These are phyloP conservation scores for Hydrolagus affinis DNA, from an alignment of 2,113 vertebrate genomes.

Conservation along the genomic window DNA sequence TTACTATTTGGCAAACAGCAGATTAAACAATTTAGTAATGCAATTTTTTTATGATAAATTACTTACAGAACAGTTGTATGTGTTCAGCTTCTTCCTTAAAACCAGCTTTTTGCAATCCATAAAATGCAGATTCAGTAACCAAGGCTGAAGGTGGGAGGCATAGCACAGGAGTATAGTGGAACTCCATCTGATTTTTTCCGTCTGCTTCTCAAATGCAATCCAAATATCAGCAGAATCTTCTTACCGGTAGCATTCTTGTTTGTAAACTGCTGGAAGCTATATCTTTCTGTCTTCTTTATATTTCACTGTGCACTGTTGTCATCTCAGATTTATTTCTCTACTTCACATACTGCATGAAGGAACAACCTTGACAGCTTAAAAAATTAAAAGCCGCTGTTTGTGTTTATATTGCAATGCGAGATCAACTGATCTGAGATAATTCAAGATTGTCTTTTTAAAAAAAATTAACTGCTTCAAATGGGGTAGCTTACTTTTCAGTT, in stretches of 20 bases:
- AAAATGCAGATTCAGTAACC: not conserved
- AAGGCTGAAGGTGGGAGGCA: constrained; percentile 1
- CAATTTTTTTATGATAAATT: not conserved
- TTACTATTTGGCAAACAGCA: too few species aligned
- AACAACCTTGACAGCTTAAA: constrained; percentile 22
- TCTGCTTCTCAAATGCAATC: not conserved
- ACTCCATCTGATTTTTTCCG: constrained; percentile 13
- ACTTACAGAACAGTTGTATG: constrained; percentile 4
- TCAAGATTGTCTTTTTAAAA: constrained; percentile 45
- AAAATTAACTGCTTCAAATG: constrained; percentile 41
- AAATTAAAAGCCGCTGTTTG: constrained; percentile 37
- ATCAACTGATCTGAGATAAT: constrained; percentile 44
- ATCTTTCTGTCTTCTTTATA: not conserved
- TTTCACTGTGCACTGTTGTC: too few species aligned
- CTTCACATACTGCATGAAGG: not conserved
- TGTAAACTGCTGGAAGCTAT: not conserved
- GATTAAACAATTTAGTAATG: not conserved
- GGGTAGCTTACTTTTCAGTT: constrained; percentile 43
- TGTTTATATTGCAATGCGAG: constrained; percentile 38
- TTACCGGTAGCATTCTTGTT: not conserved
- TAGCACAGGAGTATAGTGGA: not conserved
- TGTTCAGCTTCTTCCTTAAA: not conserved
- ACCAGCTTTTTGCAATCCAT: not conserved
- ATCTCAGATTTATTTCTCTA: not conserved
- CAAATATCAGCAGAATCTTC: constrained; percentile 11